phyloP scores from a whole-genome alignment of 2,113 vertebrate genomes.

The rat (Rattus norvegicus) region GRCr8 NC_086020.1:73490001-73490500 shows the following conservation, averaged over 20 bases:
- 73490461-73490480: not conserved
- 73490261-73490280: not conserved
- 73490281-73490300: not conserved
- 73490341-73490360: not conserved
- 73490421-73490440: not conserved
- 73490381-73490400: not conserved
- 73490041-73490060: not conserved
- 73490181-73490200: not conserved
- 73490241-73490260: not conserved
- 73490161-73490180: not conserved
- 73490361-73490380: not conserved
- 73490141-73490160: not conserved
- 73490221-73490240: not conserved
- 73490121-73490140: not conserved
- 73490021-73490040: not conserved
- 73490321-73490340: not conserved
- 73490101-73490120: not conserved
- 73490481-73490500: not conserved
- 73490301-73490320: fast-evolving
- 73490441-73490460: not conserved
- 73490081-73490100: not conserved
- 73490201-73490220: not conserved
- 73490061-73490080: not conserved
- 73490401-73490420: not conserved
- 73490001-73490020: not conserved